phyloP scores from a whole-genome alignment of 1,140 invertebrate species.

The Apis cerana region DNA sequence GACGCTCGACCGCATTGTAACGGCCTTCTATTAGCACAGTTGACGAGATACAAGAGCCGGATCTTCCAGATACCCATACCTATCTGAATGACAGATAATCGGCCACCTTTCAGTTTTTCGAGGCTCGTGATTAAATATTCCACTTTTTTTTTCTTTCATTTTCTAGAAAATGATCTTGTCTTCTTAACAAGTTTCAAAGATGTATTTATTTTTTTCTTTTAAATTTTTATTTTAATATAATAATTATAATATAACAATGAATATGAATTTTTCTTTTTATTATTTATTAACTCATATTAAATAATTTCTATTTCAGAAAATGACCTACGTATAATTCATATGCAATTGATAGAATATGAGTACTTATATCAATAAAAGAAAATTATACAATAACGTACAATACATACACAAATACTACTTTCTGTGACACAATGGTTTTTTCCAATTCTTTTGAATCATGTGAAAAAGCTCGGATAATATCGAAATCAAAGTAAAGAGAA shows the following conservation, averaged over 20 bases:
- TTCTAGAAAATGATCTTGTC: not conserved
- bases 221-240: not conserved
- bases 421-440: not conserved
- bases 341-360: not conserved
- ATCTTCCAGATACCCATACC: constrained; percentile 32
- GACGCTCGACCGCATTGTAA: constrained; percentile 50
- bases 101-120: constrained; percentile 18
- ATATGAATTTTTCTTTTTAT: no score
- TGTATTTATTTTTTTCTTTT: not conserved
- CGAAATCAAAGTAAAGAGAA: not conserved
- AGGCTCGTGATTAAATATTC: constrained; percentile 9
- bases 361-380: not conserved
- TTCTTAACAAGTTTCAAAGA: not conserved
- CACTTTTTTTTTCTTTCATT: not conserved
- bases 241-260: not conserved
- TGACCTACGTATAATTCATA: no score
- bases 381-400: not conserved
- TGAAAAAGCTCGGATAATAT: no score
- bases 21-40: constrained; percentile 51
- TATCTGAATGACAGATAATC: constrained; percentile 49
- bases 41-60: constrained; percentile 32
- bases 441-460: not conserved
- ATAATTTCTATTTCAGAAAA: not conserved
- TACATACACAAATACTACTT: not conserved
- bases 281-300: no score